Conservation (phyloP, 2,797 vertebrate genomes). For the Miichthys miiuy region DNA sequence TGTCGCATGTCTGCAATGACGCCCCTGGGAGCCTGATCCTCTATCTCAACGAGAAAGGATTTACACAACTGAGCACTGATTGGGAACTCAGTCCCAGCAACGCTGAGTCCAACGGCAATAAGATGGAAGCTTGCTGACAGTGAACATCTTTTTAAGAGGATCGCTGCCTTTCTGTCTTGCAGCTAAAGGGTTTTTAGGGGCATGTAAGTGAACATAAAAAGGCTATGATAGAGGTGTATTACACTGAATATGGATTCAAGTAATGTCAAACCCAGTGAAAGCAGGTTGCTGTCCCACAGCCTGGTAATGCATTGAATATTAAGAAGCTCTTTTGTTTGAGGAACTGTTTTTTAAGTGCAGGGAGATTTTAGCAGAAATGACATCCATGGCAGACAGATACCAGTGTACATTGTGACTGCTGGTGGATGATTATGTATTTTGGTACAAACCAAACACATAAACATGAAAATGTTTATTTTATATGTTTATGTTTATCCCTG, state of each 20-base stretch:
- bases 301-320: conserved; percentile 7
- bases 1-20: conserved; percentile 52
- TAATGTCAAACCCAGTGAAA: conserved; percentile 20
- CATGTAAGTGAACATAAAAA: conserved; percentile 34
- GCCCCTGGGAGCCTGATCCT: conserved; percentile 39
- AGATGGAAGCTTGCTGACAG: conserved; percentile 62
- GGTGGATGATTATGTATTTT: neutral
- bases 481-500: neutral
- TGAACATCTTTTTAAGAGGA: conserved; percentile 50
- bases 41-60: conserved; percentile 60
- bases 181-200: conserved; percentile 20
- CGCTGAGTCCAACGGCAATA: conserved; percentile 44
- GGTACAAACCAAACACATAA: neutral
- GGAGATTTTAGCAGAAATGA: neutral
- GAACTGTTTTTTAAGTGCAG: neutral
- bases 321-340: neutral
- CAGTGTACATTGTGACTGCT: neutral
- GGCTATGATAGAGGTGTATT: conserved; percentile 13
- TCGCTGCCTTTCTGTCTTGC: conserved; percentile 31
- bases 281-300: conserved; percentile 5
- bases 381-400: neutral
- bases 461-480: neutral
- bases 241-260: conserved; percentile 3
- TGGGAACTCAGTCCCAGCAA: conserved; percentile 38
- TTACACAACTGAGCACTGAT: conserved; percentile 57